These are phyloP conservation scores for Rhinatrema bivittatum DNA, from an alignment of 2,797 vertebrate genomes.

Conservation along the genomic window DNA sequence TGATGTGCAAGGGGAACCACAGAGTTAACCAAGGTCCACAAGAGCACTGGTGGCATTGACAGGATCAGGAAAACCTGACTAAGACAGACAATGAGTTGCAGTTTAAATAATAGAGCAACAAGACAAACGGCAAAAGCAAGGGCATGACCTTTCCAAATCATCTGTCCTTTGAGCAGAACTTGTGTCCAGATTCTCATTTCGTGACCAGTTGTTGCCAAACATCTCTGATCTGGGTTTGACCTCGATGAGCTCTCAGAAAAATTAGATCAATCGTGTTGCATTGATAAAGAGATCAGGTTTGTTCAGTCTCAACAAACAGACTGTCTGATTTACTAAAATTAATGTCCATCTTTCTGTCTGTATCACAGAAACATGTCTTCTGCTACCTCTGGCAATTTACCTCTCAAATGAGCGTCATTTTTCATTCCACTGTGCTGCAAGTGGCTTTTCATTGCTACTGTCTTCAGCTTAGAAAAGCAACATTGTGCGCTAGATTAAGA, in stretches of 20 bases:
- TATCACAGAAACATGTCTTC: constrained; percentile 25
- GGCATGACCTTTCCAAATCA: constrained; percentile 17
- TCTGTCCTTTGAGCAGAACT: constrained; percentile 19
- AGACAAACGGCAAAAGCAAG: constrained; percentile 8
- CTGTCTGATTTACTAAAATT: constrained; percentile 32
- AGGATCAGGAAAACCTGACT: neutral
- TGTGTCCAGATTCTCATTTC: constrained; percentile 9
- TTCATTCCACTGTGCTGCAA: constrained; percentile 11
- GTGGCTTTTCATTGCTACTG: constrained; percentile 5
- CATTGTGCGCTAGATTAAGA: neutral
- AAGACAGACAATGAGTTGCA: constrained; percentile 9
- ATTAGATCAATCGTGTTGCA: constrained; percentile 3
- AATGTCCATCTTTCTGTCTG: constrained; percentile 21
- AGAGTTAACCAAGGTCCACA: neutral
- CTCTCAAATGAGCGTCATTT: constrained; percentile 19
- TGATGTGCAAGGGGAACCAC: no score
- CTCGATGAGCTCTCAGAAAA: neutral
- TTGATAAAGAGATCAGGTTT: constrained; percentile 7
- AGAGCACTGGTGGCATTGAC: neutral
- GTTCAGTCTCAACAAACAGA: constrained; percentile 5
- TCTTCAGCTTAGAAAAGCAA: constrained; percentile 7
- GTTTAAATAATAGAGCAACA: neutral
- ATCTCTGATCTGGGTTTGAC: neutral
- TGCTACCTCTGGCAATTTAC: constrained; percentile 33
- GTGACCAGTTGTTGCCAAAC: neutral